Base-by-base conservation (phyloP, 2,888 invertebrate species). In the Hirtodrosophila duncani region DNA sequence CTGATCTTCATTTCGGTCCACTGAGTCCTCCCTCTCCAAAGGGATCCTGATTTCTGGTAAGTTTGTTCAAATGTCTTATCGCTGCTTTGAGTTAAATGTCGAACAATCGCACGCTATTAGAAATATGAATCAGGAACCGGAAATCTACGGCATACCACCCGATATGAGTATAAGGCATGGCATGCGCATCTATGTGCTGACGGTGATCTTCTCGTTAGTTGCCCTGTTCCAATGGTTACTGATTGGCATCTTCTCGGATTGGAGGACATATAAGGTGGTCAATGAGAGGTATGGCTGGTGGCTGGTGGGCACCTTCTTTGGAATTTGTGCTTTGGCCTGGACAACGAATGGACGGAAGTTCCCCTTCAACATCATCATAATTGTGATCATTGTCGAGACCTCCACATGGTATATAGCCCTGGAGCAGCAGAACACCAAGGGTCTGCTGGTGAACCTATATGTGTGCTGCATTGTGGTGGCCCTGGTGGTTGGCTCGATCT, bases 381-480 rank as follows among this genome's bases (percentile, higher is more conserved):
- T 58, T 0, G 20, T 29, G 0, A 1, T 52, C 9, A 80, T 74
- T 23, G 66, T 74, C 3, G 81, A 74, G 37, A 18, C 20, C 8
- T 72, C 81, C 0, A 77, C 74, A 1, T 13, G 66, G 0, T 77
- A 66, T 1, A 72, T 74, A 24, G 69, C 63, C 29, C 1, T 72
- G 17, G 81, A 74, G 24, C 72, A 72, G 36, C 56, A 44, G 7
- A 55, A 48, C 1, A 61, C 55, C 0, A 11, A n/a, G 0, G 66
- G 60, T 1, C 0, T 18, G 0, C 3, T 74, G n/a, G 66, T 68
- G 1, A 68, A 72, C 29, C 0, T 57, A 2, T 74, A 77, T 30
- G 74, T 60, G 5, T 36, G 26, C 1, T 13, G 63, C 1, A 57
- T 74, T 41, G 81, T 80, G n/a, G 11, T 60, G 1, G 1, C 48